These are phyloP conservation scores for Festucalex cinctus DNA, from an alignment of 2,113 vertebrate genomes.

Conservation along the genomic window DNA sequence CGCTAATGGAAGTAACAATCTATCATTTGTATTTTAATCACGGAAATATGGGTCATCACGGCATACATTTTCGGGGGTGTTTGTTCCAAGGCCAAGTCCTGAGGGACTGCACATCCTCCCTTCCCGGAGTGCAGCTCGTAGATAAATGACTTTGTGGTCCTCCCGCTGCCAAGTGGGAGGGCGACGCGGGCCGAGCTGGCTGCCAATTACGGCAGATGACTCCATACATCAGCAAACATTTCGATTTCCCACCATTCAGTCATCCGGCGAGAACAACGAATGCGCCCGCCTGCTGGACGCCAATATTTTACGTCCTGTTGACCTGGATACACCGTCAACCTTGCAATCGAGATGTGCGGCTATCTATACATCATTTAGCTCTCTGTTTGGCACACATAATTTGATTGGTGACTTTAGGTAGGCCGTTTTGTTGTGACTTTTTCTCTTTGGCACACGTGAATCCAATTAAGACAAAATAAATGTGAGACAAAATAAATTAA, in stretches of 20 bases:
- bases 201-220: slow-evolving; percentile 36
- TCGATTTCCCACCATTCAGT: slow-evolving; percentile 44
- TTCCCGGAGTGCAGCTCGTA: not conserved
- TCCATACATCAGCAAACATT: slow-evolving; percentile 47
- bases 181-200: slow-evolving; percentile 10
- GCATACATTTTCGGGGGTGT: not conserved
- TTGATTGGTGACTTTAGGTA: too few species aligned
- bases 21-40: not conserved
- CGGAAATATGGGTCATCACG: not conserved
- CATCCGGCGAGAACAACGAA: slow-evolving; percentile 40
- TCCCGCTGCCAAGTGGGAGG: slow-evolving; percentile 4
- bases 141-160: slow-evolving; percentile 4
- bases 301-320: slow-evolving; percentile 23
- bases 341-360: not conserved
- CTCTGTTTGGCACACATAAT: too few species aligned
- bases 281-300: not conserved
- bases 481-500: too few species aligned
- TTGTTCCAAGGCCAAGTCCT: slow-evolving; percentile 3
- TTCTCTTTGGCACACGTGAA: too few species aligned
- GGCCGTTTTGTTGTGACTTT: too few species aligned
- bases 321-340: not conserved
- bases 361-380: not conserved
- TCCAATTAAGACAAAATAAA: too few species aligned
- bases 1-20: not conserved
- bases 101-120: not conserved